Base-by-base conservation (phyloP, 2,113 vertebrate species). In the Strix uralensis region DNA sequence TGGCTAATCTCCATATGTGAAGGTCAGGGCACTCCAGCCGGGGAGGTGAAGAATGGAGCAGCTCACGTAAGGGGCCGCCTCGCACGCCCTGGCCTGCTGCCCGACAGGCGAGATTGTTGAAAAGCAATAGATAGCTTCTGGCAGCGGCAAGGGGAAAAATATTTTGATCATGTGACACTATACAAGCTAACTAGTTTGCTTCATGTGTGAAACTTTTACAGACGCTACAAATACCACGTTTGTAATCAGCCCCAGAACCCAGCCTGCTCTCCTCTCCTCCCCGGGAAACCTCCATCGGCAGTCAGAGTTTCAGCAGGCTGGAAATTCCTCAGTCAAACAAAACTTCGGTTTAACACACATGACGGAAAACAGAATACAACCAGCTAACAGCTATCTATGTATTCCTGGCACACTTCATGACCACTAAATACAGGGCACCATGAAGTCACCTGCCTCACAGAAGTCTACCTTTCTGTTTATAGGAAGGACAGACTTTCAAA, bases 1-100 rank as follows among this genome's bases (percentile, higher is more conserved):
- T 98, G 99, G 99, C 99, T 99, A 98, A 99, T 99, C 99, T 99
- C 96, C 99, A 99, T 99, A 98, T 98, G 98, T 98, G 98, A 98
- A 99, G 98, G 99, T 99, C 98, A 98, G 94, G 78, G 97, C 97
- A 94, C 98, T 94, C 96, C 97, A 97, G 97, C 96, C 96, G 94
- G 92, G 95, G 98, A 98, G 98, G 97, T 93, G 97, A 98, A 98
- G 97, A 98, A 98, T 95, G 97, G 96, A 96, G 97, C 96, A 49
- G 98, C 98, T 97, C 98, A 90, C 88, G 97, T 86, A 97, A 96
- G 98, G 97, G 97, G 97, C 93, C 96, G 96, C 96, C 97, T 91
- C 95, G 92, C 97, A 95, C 96, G 52, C 95, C 97, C 96, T 99
- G 99, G 98, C 98, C 75, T 46, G 81, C 97, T 88, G 98, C 99